A percentile compares a stretch with the other conserved stretches of the same genome.
These are phyloP conservation scores for Ammodramus savannarum DNA, from an alignment of 2,113 vertebrate genomes.

Conservation along the genomic window DNA sequence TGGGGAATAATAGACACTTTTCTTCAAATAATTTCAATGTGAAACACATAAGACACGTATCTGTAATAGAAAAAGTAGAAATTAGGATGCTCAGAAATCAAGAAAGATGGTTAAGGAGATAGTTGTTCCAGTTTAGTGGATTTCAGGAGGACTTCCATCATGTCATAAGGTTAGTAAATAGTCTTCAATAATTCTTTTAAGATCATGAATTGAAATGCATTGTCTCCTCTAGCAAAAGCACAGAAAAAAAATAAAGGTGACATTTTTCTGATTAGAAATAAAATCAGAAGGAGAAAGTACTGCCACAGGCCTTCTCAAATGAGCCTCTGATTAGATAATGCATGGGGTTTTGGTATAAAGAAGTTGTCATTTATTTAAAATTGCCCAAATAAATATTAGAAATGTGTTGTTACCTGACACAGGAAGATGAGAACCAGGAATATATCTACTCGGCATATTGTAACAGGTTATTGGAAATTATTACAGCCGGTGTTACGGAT, in stretches of 20 bases:
- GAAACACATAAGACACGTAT: background rate
- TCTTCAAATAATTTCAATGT: background rate
- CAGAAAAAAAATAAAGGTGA: background rate
- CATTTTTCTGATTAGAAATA: background rate
- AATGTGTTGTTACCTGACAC: conserved; percentile 13
- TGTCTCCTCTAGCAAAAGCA: background rate
- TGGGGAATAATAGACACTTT: background rate
- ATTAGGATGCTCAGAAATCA: background rate
- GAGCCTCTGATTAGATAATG: conserved; percentile 4
- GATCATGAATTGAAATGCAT: background rate
- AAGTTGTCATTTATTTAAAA: background rate
- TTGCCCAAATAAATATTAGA: background rate
- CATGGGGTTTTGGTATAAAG: background rate
- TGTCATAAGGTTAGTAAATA: background rate
- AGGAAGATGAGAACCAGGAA: background rate
- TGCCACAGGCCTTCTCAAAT: background rate
- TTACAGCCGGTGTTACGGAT: background rate
- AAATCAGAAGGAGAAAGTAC: background rate
- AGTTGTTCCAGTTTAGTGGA: background rate
- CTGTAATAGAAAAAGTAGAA: background rate
- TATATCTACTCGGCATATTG: background rate
- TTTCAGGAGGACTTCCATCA: background rate
- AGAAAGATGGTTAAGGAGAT: background rate
- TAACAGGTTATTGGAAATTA: conserved; percentile 44
- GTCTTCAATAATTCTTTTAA: background rate